Conservation (phyloP, 2,113 vertebrate species). For the Silurus asotus region DNA sequence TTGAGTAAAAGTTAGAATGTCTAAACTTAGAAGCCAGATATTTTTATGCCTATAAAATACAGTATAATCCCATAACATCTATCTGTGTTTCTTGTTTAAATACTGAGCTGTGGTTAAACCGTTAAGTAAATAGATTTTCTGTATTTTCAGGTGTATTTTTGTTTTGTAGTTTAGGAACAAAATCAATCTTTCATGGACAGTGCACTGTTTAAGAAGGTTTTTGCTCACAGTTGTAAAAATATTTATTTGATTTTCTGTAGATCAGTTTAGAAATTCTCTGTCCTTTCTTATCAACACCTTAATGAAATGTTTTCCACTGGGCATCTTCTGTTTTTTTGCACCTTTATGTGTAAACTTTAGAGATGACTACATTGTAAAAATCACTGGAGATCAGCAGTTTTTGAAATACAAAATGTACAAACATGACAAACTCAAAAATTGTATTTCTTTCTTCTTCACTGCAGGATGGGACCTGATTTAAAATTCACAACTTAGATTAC, state of each 20-base stretch:
- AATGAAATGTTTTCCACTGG: background rate
- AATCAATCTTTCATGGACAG: background rate
- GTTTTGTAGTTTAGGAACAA: background rate
- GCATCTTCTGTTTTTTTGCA: background rate
- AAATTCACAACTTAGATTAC: no score
- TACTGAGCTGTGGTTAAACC: background rate
- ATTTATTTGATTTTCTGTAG: background rate
- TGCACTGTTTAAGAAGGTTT: background rate
- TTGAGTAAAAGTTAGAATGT: background rate
- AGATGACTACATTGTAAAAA: background rate
- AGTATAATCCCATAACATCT: background rate
- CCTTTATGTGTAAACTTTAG: background rate
- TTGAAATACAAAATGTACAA: background rate
- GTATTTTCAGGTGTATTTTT: background rate
- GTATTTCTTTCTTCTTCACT: background rate
- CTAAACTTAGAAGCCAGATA: background rate
- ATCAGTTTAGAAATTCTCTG: background rate
- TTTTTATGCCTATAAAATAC: background rate
- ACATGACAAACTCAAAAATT: background rate
- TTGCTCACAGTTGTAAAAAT: background rate
- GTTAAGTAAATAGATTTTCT: background rate
- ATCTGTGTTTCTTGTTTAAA: background rate
- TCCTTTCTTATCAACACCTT: background rate
- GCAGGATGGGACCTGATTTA: background rate
- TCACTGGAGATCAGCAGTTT: background rate